Evolutionary conservation across 2,113 vertebrate genomes (phyloP), one percentile per base, ranked within the genome.

Genomic region (Phoxinus phoxinus): DNA sequence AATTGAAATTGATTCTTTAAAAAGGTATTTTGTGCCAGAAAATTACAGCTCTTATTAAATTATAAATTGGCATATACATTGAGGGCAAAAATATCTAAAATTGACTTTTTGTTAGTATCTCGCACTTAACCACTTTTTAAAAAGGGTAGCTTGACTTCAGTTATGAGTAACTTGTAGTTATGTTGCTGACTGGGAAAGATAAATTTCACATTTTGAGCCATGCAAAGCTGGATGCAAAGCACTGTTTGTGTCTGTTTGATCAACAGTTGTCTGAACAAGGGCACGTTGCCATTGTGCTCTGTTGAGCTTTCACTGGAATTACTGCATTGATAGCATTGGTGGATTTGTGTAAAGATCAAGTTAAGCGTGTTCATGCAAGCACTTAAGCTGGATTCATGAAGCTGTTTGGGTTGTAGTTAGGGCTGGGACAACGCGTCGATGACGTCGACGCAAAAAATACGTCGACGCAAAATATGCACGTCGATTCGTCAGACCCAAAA

Each of bases 291-390:
- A 44, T 59, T 44, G 6, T 67, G 58, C 73, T 32, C 48, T 46
- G 76, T 2, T 59, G 48, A 79, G 46, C 41, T 65, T 69, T 69
- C 56, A 12, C 23, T 71, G 51, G 75, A 78, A 78, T 85, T 78
- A 78, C 76, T 23, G 61, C 63, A 27, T 48, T 21, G 25, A 76
- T 53, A 53, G 44, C 83, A 48, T 48, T 30, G 23, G 48, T 15
- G 32, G 32, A 84, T 84, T 74, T 65, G 59, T 76, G 56, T 23
- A 32, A 59, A 74, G 56, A 72, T 83, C 65, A 81, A 72, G 23
- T 75, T 21, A 63, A 81, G 69, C 53, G 81, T 5, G 30, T 85
- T 69, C 23, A 44, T 67, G 10, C 3, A 15, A 63, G 75, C 67
- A 15, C 65, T 41, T 80, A 74, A 81, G 37, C 53, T 21, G 53